phyloP scores from a whole-genome alignment of 2,797 vertebrate species.

The Iguana delicatissima region DNA sequence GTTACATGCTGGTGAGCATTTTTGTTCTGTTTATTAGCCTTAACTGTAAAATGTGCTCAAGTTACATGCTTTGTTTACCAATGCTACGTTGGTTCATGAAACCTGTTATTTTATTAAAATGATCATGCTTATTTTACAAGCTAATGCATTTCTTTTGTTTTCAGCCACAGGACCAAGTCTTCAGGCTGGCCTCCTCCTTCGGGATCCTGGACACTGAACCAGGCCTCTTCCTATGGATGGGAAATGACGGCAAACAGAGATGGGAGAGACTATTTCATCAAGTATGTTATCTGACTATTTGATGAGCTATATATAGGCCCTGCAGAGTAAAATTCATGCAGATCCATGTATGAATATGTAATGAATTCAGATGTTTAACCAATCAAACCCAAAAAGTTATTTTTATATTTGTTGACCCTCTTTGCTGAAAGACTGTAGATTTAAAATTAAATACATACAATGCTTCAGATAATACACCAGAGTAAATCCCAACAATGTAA shows the following conservation, averaged over 20 bases:
- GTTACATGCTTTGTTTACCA: not conserved
- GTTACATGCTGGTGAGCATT: too few species aligned
- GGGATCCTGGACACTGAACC: conserved; percentile 91
- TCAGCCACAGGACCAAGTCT: conserved; percentile 95
- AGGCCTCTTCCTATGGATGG: conserved; percentile 96
- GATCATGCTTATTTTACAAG: accelerated
- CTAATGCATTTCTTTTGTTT: conserved; percentile 48
- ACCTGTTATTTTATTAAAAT: not conserved
- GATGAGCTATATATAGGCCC: not conserved
- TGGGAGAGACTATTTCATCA: conserved; percentile 95
- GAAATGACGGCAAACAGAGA: conserved; percentile 96
- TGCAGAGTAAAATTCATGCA: not conserved
- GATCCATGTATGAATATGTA: not conserved
- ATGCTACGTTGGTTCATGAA: not conserved
- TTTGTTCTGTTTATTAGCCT: too few species aligned
- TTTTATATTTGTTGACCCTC: not conserved
- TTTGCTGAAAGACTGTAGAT: not conserved
- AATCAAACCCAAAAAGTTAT: not conserved
- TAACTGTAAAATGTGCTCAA: not conserved
- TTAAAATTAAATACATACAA: not conserved
- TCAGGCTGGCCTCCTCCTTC: conserved; percentile 93
- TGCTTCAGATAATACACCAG: not conserved
- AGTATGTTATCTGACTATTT: conserved; percentile 78
- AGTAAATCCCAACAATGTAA: not conserved
- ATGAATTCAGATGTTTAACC: not conserved